These are phyloP conservation scores for Camponotus floridanus DNA, from an alignment of 1,140 invertebrate species.

Conservation along the genomic window DNA sequence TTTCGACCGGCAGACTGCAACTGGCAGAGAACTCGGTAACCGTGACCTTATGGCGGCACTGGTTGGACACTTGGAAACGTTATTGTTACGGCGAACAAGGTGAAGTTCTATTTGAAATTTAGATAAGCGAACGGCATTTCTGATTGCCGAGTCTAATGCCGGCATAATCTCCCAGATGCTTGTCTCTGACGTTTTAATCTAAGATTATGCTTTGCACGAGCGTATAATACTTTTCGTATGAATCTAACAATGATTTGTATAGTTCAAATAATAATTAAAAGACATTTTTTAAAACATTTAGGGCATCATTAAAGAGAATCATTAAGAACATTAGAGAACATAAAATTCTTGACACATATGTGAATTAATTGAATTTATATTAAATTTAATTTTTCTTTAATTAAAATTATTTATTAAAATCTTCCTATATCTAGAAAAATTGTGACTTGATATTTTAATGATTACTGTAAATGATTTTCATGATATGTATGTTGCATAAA, in stretches of 20 bases:
- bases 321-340: not conserved
- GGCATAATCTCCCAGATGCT: slow-evolving; percentile 33
- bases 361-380: not conserved
- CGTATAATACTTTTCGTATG: not conserved
- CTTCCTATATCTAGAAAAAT: not conserved
- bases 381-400: not conserved
- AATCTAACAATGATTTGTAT: not conserved
- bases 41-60: slow-evolving; percentile 42
- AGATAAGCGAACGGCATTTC: slow-evolving; percentile 34
- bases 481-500: not conserved
- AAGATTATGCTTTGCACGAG: slow-evolving; percentile 1
- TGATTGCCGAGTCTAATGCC: slow-evolving; percentile 15
- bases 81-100: slow-evolving; percentile 25
- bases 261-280: not conserved
- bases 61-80: slow-evolving; percentile 27
- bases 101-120: slow-evolving; percentile 59
- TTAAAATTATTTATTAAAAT: slow-evolving; percentile 3
- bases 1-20: slow-evolving; percentile 2
- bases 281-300: not conserved
- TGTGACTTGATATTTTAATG: not conserved
- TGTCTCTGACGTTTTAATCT: slow-evolving; percentile 45
- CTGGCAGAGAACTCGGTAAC: slow-evolving; percentile 35
- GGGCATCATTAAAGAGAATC: not conserved
- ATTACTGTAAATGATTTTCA: not conserved
- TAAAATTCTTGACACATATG: not conserved